Evolutionary conservation across 2,888 invertebrate species (phyloP).

Genomic region (Omphaloscelis lunosa): DNA sequence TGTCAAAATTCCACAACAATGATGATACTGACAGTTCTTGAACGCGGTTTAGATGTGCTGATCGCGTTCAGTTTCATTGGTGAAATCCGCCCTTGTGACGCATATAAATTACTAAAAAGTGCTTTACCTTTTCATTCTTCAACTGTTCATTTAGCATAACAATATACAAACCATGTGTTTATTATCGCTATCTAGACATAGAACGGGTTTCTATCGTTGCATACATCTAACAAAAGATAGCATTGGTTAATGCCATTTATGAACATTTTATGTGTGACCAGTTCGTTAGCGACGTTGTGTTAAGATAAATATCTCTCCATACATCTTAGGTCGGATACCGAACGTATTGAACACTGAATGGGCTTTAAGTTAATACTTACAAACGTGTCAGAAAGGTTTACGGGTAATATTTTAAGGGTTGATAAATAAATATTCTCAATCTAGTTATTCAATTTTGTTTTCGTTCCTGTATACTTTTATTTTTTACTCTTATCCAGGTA

Average conservation of each 20-base stretch:
- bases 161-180: constrained; percentile 58
- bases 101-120: background rate
- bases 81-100: background rate
- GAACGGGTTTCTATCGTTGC: constrained; percentile 63
- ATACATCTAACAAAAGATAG: constrained; percentile 71
- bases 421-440: background rate
- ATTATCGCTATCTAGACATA: constrained; percentile 56
- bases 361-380: constrained; percentile 40
- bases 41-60: too few relatives aligned
- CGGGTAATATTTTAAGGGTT: constrained; percentile 7
- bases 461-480: background rate
- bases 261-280: constrained; percentile 71
- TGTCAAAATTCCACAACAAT: too few relatives aligned
- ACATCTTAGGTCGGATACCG: constrained; percentile 63
- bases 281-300: constrained; percentile 72
- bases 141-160: constrained; percentile 33
- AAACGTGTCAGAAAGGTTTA: constrained; percentile 32
- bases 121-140: background rate
- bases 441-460: background rate
- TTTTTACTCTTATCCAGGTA: too few relatives aligned
- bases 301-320: constrained; percentile 69
- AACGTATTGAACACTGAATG: constrained; percentile 48
- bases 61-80: too few relatives aligned
- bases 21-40: too few relatives aligned
- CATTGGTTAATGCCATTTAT: constrained; percentile 70